Evolutionary conservation across 1,140 invertebrate species (phyloP).

Genomic region (Pseudomyrmex concolor): DNA sequence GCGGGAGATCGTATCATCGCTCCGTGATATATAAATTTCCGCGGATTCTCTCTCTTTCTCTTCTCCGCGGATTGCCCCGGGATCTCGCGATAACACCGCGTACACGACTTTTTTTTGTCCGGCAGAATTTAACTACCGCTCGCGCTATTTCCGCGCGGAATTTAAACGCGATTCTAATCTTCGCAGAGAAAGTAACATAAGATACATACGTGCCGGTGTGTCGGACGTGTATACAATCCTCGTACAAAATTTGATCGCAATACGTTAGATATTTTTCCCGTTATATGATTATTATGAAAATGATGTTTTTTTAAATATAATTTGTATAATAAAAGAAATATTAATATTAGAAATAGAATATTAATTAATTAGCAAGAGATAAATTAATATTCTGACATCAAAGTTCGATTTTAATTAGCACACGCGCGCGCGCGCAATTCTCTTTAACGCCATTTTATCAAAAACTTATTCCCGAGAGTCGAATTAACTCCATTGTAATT

Average conservation of each 20-base stretch:
- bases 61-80: constrained; percentile 14
- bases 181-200: constrained; percentile 1
- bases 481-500: constrained; percentile 50
- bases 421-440: neutral
- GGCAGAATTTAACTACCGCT: constrained; percentile 31
- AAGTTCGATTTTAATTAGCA: constrained; percentile 28
- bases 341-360: too few relatives aligned
- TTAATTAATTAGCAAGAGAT: constrained; percentile 7
- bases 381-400: constrained; percentile 22
- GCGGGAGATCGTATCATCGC: constrained; percentile 47
- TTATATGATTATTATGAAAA: too few relatives aligned
- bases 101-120: neutral
- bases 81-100: constrained; percentile 40
- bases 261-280: neutral
- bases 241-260: constrained; percentile 14
- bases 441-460: constrained; percentile 39
- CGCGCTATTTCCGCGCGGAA: constrained; percentile 13
- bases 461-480: constrained; percentile 24
- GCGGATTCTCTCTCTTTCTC: constrained; percentile 22
- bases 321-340: too few relatives aligned
- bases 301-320: too few relatives aligned
- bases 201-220: neutral
- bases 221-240: neutral
- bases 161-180: constrained; percentile 44
- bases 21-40: constrained; percentile 45